Evolutionary conservation across 2,113 vertebrate species (phyloP).

Genomic region (Parotia lawesii): DNA sequence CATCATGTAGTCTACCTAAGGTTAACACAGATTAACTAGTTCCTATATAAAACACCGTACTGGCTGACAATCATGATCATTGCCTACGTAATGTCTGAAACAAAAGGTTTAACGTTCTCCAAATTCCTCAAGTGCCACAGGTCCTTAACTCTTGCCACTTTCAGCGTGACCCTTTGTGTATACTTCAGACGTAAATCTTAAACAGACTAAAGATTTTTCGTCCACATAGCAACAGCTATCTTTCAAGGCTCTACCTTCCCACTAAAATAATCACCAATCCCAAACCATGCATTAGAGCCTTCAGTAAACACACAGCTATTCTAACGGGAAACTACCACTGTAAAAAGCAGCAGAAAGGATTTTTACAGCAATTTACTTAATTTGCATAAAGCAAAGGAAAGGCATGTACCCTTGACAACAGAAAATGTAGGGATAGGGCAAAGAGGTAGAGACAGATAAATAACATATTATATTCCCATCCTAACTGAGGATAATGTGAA

Average conservation of each 20-base stretch:
- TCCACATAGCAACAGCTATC: background rate
- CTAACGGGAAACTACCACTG: background rate
- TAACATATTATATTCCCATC: background rate
- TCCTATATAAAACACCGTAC: background rate
- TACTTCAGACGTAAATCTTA: background rate
- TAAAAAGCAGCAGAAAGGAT: background rate
- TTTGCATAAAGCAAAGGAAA: background rate
- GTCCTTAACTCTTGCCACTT: background rate
- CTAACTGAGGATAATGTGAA: background rate
- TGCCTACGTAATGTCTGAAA: background rate
- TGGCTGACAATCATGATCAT: background rate
- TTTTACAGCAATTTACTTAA: background rate
- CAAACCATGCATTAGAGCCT: background rate
- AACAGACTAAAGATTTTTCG: background rate
- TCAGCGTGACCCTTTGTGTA: background rate
- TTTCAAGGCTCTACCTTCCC: background rate
- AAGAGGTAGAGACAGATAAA: background rate
- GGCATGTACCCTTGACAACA: background rate
- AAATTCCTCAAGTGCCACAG: background rate
- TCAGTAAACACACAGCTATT: background rate
- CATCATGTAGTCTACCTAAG: background rate
- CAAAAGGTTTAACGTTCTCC: background rate
- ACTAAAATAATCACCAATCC: background rate
- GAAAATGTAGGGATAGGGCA: background rate
- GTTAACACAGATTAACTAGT: background rate